These are phyloP conservation scores for Ormyrus thymus DNA, from an alignment of 2,888 invertebrate genomes.

Conservation along the genomic window DNA sequence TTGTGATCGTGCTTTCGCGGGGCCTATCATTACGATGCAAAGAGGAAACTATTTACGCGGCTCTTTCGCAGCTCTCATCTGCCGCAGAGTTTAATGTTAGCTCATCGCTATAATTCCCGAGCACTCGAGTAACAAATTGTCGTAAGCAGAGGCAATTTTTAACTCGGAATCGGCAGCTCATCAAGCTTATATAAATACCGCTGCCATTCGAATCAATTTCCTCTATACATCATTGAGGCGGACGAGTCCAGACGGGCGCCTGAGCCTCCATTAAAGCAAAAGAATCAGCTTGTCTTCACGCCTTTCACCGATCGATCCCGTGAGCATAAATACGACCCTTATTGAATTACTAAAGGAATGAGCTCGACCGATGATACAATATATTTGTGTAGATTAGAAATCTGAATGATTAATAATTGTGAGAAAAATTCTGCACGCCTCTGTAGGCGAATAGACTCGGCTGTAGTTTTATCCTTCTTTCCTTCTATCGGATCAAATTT, in stretches of 20 bases:
- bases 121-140: no score
- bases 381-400: constrained; percentile 1
- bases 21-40: no score
- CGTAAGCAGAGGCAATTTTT: constrained; percentile 13
- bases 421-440: constrained; percentile 4
- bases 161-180: neutral
- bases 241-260: neutral
- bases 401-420: constrained; percentile 37
- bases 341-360: constrained; percentile 46
- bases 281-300: constrained; percentile 53
- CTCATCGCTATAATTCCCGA: no score
- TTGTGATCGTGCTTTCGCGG: no score
- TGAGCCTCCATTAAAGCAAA: constrained; percentile 32
- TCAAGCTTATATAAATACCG: constrained; percentile 41
- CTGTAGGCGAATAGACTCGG: constrained; percentile 1
- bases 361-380: neutral
- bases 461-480: neutral
- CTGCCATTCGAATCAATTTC: constrained; percentile 49
- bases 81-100: no score
- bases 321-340: constrained; percentile 10
- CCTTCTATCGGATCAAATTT: constrained; percentile 3
- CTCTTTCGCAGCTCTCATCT: neutral
- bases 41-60: no score
- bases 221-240: constrained; percentile 24
- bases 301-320: constrained; percentile 43